These are phyloP conservation scores for Drosophila silvestris DNA, from an alignment of 2,888 invertebrate species.

Conservation along the genomic window DNA sequence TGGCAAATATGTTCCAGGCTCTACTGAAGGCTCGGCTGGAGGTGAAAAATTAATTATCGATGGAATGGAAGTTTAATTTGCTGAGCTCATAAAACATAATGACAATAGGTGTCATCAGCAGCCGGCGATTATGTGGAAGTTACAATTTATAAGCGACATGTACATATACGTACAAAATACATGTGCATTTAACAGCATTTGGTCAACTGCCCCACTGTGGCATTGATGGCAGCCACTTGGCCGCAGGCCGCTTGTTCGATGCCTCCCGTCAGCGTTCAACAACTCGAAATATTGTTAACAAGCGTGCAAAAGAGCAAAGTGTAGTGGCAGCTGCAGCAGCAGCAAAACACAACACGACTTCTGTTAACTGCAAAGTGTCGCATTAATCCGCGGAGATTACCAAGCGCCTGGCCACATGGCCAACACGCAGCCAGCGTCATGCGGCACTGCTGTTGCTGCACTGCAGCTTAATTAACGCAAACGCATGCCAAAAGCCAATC, in stretches of 20 bases:
- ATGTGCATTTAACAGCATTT: conserved; percentile 7
- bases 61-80: conserved; percentile 19
- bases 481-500: conserved; percentile 66
- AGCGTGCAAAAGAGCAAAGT: conserved; percentile 70
- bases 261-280: conserved; percentile 43
- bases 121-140: conserved; percentile 2
- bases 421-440: conserved; percentile 55
- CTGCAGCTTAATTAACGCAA: conserved; percentile 76
- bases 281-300: conserved; percentile 76
- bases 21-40: conserved; percentile 79
- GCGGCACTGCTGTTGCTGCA: conserved; percentile 23
- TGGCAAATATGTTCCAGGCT: conserved; percentile 92
- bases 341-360: conserved; percentile 61
- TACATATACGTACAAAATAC: conserved; percentile 1
- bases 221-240: conserved; percentile 48
- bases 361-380: conserved; percentile 71
- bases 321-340: conserved; percentile 17
- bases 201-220: conserved; percentile 40
- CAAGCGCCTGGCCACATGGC: conserved; percentile 60
- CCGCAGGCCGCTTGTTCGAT: conserved; percentile 71
- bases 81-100: background rate
- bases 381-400: conserved; percentile 78
- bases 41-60: conserved; percentile 43
- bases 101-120: background rate
- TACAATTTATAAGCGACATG: conserved; percentile 10